Percentiles rank a stretch among this genome's conserved stretches.
Evolutionary conservation across 23 tunicate species (phyloP).

Genomic region (Ascidia mentula): DNA sequence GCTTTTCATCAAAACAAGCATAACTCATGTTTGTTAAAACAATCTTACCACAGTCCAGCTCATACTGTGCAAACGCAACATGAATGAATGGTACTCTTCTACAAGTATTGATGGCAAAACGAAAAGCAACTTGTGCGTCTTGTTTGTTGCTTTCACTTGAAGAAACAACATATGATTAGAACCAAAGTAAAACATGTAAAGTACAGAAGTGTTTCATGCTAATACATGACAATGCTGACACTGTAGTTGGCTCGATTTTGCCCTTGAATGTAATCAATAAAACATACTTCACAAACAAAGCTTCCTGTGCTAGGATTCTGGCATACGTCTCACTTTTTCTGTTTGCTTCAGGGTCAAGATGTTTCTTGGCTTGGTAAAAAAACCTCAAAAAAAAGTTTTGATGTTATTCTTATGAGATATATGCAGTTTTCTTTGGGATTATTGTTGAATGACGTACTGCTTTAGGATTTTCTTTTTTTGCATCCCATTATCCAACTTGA

Average conservation of each 20-base stretch:
- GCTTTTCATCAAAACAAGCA: neutral
- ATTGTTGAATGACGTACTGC: no score
- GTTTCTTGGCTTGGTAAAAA: constrained; percentile 25
- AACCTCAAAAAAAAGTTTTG: no score
- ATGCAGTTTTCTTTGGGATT: no score
- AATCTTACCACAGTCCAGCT: constrained; percentile 7
- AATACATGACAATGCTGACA: neutral
- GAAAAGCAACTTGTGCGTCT: constrained; percentile 36
- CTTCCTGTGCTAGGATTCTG: constrained; percentile 28
- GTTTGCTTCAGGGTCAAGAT: constrained; percentile 25
- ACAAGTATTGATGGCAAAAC: neutral
- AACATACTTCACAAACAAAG: constrained; percentile 6
- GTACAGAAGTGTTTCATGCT: neutral
- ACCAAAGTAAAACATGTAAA: neutral
- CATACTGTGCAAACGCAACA: constrained; percentile 45
- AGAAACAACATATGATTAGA: no score
- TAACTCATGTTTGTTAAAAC: neutral
- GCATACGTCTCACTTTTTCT: constrained; percentile 38
- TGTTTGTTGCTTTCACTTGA: constrained; percentile 5
- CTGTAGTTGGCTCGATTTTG: neutral
- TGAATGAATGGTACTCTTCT: constrained; percentile 35
- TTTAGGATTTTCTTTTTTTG: neutral
- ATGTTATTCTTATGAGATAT: no score
- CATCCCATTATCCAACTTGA: neutral
- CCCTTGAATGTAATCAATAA: neutral